Conservation (phyloP, 2,888 invertebrate genomes). For the Lasioglossum oenotherae region DNA sequence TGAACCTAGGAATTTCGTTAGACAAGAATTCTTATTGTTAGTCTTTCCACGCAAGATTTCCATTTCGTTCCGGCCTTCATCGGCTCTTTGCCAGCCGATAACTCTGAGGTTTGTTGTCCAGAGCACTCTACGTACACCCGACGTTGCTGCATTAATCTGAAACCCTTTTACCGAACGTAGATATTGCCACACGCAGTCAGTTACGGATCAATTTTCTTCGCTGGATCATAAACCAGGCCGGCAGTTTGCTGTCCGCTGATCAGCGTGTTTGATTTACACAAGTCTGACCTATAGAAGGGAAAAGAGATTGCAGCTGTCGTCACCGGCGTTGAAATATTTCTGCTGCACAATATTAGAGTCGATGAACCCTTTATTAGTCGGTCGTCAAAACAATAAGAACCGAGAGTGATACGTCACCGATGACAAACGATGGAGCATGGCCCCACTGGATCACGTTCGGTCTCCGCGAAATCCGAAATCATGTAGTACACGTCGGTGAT, state of each 20-base stretch:
- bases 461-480: slow-evolving; percentile 54
- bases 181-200: neutral
- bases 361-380: neutral
- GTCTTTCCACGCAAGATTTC: neutral
- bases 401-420: slow-evolving; percentile 11
- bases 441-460: neutral
- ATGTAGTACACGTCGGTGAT: slow-evolving; percentile 52
- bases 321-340: neutral
- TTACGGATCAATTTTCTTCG: slow-evolving; percentile 12
- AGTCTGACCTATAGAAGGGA: neutral
- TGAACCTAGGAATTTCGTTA: neutral
- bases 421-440: slow-evolving; percentile 25
- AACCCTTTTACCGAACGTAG: neutral
- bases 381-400: neutral
- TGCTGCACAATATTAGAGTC: neutral
- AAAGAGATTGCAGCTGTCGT: neutral
- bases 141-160: neutral
- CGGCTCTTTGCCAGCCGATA: neutral
- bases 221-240: neutral
- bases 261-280: slow-evolving; percentile 9
- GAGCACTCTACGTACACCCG: neutral
- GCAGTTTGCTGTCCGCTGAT: neutral
- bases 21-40: neutral
- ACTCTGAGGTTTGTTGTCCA: neutral
- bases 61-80: neutral